Percentiles rank a stretch among this genome's conserved stretches.
These are phyloP conservation scores for Apteryx mantelli DNA, from an alignment of 2,113 vertebrate species.

Conservation along the genomic window DNA sequence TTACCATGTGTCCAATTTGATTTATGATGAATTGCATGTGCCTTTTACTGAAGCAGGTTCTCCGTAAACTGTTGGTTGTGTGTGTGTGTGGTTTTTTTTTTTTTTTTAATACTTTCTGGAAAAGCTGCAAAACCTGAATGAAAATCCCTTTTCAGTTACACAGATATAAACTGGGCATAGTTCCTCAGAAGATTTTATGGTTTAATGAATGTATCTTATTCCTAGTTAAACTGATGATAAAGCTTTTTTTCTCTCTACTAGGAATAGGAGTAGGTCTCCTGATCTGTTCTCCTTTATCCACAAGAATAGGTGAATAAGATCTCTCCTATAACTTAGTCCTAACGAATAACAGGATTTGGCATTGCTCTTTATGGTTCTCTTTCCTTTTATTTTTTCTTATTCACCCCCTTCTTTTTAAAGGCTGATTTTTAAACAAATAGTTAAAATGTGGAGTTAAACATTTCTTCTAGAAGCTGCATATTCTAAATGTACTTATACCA, in stretches of 20 bases:
- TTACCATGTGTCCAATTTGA: slow-evolving; percentile 3
- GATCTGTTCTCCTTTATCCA: not conserved
- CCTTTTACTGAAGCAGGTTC: not conserved
- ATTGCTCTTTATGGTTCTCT: not conserved
- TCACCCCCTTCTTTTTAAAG: slow-evolving; percentile 23
- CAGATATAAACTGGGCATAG: not conserved
- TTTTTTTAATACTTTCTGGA: not conserved
- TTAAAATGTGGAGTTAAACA: slow-evolving; percentile 62
- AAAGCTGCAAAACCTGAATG: not conserved
- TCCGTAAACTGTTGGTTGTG: not conserved
- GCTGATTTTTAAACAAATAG: slow-evolving; percentile 61
- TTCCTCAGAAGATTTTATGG: slow-evolving; percentile 3
- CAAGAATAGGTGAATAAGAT: not conserved
- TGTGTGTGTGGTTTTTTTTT: not conserved
- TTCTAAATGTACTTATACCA: slow-evolving; percentile 70
- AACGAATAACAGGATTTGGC: slow-evolving; percentile 7
- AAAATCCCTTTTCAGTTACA: slow-evolving; percentile 28
- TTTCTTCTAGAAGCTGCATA: slow-evolving; percentile 71
- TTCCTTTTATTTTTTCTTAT: not conserved
- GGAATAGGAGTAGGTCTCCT: not conserved
- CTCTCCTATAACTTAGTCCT: not conserved
- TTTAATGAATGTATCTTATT: not conserved
- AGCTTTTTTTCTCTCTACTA: not conserved
- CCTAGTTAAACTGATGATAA: not conserved
- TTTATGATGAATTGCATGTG: not conserved